Evolutionary conservation across 2,113 vertebrate species (phyloP), one percentile per base, ranked within the genome.

Genomic region (Elephantulus edwardii): DNA sequence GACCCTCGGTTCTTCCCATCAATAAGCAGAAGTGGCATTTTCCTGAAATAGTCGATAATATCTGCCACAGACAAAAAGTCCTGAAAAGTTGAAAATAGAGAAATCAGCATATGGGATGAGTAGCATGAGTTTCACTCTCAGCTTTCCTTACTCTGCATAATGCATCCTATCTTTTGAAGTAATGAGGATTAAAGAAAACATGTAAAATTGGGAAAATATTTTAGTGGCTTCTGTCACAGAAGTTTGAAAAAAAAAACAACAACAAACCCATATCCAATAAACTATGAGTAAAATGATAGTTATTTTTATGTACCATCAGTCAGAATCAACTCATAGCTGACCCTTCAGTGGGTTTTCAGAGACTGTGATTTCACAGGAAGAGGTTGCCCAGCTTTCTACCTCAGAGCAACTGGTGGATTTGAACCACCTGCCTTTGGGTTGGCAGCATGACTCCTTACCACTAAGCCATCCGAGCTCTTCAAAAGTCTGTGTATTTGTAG

Each of bases 21-120:
- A 50, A 99, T 99, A 92, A 99, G 98, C 74, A 99, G 97, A 94
- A 99, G 98, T 3, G 99, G 98, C 94, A 97, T 98, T 93, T 98
- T 98, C 88, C 96, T 98, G 97, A 99, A 98, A 95, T 98, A 98
- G 35, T 96, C 95, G 84, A 99, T 98, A 79, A 99, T 99, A 66
- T 97, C 98, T 40, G 95, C 95, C 89, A 99, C 99, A 22, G 98
- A 98, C 4, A 96, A 82, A 95, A 99, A 99, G 56, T 97, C 97
- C 98, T 98, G 96, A 83, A 88, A 92, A 74, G 75, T 80, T n/a
- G 30, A 83, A 96, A 94, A 95, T 44, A 90, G 64, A 26, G 88
- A 88, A 42, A 54, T 33, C 30, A 81, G 42, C 81, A 8, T 52
- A 7, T 64, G 7, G 40, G 52, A 79, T 82, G 40, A 44, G 46